Base-by-base conservation (phyloP, 2,888 invertebrate genomes). In the Amitus sp. region DNA sequence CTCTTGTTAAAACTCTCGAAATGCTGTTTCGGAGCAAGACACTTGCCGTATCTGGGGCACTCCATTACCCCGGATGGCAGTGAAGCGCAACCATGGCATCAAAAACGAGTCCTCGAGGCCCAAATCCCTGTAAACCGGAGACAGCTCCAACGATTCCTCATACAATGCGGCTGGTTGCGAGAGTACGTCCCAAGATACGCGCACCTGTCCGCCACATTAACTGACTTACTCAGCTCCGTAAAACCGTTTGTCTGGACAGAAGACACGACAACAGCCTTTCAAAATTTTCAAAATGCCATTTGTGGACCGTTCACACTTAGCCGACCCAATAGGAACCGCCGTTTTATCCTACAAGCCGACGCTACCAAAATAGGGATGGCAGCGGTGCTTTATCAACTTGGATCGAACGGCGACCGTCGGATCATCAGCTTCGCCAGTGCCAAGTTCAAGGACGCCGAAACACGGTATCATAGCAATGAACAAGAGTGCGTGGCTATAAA, bases 1-100 rank as follows among this genome's bases (percentile, higher is more conserved):
- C 12, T 33, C 5, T n/a, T 33, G 2, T 6, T n/a, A 9, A n/a
- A 9, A 10, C 33, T 9, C 2, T 10, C 5, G 12, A 51, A 66
- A 17, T 67, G 69, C 46, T 37, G 45, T 5, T 68, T 74, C 52
- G 67, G 61, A 1, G 37, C 49, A 4, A 54, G 39, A 7, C 37
- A 56, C 28, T 28, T 75, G 5, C 55, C 54, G 15, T 69, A 68
- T 49, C 28, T 75, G 18, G 75, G 75, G 27, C 62, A 70, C 59
- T 53, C 52, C 2, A 19, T 54, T 9, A 34, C 20, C 0, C 13
- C 10, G 1, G 42, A 7, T 1, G 20, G 28, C 10, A 53, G 53
- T 34, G 23, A n/a, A 2, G 37, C 52, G 1, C 27, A 37, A 1
- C 18, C 34, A 0, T 19, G 53, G 9, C 40, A 48, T 15, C 13